Evolutionary conservation across 2,888 invertebrate genomes (phyloP), one percentile per base, ranked within the genome.

Genomic region (Pantelozetes paolii): DNA sequence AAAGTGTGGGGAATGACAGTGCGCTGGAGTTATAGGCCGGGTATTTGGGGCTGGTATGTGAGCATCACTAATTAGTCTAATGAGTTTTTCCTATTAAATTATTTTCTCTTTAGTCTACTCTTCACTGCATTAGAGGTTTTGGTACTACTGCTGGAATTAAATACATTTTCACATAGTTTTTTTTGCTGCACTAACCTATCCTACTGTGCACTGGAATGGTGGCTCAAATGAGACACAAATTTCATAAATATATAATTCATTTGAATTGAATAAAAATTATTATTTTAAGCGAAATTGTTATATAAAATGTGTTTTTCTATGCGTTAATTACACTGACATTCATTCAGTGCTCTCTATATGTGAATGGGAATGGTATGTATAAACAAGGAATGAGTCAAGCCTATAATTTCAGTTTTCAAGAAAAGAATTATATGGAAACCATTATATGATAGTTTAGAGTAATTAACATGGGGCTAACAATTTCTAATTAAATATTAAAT

Each of bases 31-130:
- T 18, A 18, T 45, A 15, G 18, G 36, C 11, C 15, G 45, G 28
- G 30, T 36, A 62, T n/a, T 28, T 32, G 32, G 69, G 69, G 45
- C 26, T 26, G 45, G 42, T 11, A 69, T 42, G 23, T 23, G 40
- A 40, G 42, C 69, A 69, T 69, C 69, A 69, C 69, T 69, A 69
- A 69, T 69, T 69, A 69, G 69, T 42, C 23, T 42, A 69, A 69
- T 69, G 69, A 69, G 69, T 69, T 69, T 69, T 69, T 69, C 18
- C 69, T 42, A 69, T 69, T 69, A 69, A 69, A 69, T 69, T 69
- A 69, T 69, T 26, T 69, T 42, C 45, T 57, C 57, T 57, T 57
- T 57, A 57, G 57, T 57, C 15, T 45, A 45, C 15, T 45, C 9
- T 45, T 45, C 45, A 18, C 6, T 50, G 15, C 57, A 26, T 30